These are phyloP conservation scores for Electrona antarctica DNA, from an alignment of 2,113 vertebrate genomes.

Conservation along the genomic window DNA sequence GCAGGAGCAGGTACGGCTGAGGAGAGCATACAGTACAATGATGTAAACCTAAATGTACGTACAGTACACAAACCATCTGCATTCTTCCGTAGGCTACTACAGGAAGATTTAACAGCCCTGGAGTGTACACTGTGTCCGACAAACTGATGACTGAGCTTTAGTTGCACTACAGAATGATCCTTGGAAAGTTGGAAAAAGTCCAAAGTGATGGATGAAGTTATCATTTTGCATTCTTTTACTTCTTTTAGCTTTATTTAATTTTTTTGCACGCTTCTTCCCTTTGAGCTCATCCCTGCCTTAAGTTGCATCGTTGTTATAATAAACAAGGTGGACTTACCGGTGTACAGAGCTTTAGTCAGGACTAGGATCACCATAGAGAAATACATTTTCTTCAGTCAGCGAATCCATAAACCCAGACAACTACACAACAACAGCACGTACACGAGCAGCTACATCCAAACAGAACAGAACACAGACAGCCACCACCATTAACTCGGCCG, in stretches of 20 bases:
- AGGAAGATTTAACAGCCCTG: too few species aligned
- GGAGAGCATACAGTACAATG: too few species aligned
- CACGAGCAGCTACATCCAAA: slow-evolving; percentile 64
- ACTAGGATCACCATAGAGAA: slow-evolving; percentile 79
- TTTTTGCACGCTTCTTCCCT: slow-evolving; percentile 4
- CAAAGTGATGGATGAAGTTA: too few species aligned
- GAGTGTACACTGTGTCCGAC: too few species aligned
- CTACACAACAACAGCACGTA: slow-evolving; percentile 54
- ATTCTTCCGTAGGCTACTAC: too few species aligned
- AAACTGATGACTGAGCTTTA: background rate
- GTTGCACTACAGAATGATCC: background rate
- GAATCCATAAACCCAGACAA: slow-evolving; percentile 80
- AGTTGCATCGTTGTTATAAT: slow-evolving; percentile 18
- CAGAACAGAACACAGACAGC: slow-evolving; percentile 56
- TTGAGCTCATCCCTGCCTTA: background rate
- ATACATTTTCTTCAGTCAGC: slow-evolving; percentile 80
- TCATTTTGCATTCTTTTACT: background rate
- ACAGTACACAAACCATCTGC: too few species aligned
- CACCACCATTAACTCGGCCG: slow-evolving; percentile 70
- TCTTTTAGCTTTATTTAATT: background rate
- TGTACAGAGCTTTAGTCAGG: slow-evolving; percentile 79
- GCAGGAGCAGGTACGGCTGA: too few species aligned
- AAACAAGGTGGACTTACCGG: slow-evolving; percentile 78
- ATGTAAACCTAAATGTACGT: too few species aligned
- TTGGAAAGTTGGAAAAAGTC: too few species aligned